Evolutionary conservation across 2,113 vertebrate species (phyloP).

Genomic region (Caranx melampygus): DNA sequence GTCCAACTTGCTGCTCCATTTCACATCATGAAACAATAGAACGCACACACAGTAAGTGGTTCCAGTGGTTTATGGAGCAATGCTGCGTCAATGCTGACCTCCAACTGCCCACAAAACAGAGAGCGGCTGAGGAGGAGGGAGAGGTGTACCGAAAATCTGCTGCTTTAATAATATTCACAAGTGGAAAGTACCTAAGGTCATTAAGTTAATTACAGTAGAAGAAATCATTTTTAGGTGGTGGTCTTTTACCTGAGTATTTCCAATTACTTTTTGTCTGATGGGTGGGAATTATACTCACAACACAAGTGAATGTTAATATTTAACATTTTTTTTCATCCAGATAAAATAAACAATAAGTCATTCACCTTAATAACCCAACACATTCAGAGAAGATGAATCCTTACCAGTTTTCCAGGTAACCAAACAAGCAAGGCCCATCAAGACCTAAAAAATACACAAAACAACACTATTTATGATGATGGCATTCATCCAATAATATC

Average conservation of each 20-base stretch:
- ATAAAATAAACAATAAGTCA: too few relatives aligned
- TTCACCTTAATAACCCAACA: too few relatives aligned
- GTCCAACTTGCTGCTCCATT: conserved; percentile 65
- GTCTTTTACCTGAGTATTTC: conserved; percentile 29
- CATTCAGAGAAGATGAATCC: too few relatives aligned
- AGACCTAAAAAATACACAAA: too few relatives aligned
- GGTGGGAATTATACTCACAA: background rate
- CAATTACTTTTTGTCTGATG: background rate
- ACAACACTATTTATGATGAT: too few relatives aligned
- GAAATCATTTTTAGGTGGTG: conserved; percentile 22
- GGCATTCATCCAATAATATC: too few relatives aligned
- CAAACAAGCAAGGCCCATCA: too few relatives aligned
- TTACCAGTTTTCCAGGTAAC: too few relatives aligned
- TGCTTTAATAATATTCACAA: conserved; percentile 21
- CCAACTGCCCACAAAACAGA: conserved; percentile 55
- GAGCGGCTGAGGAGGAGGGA: background rate
- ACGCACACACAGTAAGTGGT: conserved; percentile 60
- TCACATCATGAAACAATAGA: conserved; percentile 72
- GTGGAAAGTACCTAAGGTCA: conserved; percentile 58
- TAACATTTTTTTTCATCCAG: background rate
- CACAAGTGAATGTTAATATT: background rate
- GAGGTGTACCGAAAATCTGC: conserved; percentile 12
- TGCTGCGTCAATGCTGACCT: conserved; percentile 74
- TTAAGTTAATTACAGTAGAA: conserved; percentile 46
- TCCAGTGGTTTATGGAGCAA: conserved; percentile 68